Percentiles rank a stretch among this genome's conserved stretches.
These are phyloP conservation scores for Ptilodon capucinus DNA, from an alignment of 2,888 invertebrate genomes.

Conservation along the genomic window DNA sequence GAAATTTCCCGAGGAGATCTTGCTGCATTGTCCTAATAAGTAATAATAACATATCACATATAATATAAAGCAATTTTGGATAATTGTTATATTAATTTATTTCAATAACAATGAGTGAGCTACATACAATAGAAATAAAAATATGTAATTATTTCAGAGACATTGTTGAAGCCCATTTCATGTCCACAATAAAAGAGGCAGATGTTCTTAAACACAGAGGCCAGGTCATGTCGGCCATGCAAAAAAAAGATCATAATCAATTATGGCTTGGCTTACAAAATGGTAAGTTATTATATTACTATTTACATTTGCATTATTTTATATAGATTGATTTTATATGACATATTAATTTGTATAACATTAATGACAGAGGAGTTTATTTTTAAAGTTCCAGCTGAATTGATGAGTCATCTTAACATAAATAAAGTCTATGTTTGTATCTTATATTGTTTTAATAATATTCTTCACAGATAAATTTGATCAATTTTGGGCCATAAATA, in stretches of 20 bases:
- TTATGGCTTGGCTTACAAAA: slow-evolving; percentile 97
- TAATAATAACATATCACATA: no score
- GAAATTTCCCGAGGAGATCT: slow-evolving; percentile 94
- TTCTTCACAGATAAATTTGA: slow-evolving; percentile 94
- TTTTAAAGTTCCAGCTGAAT: no score
- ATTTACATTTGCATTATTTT: no score
- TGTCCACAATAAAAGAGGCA: slow-evolving; percentile 98
- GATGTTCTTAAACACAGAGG: slow-evolving; percentile 98
- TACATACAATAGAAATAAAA: no score
- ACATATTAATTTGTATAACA: no score
- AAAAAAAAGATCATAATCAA: slow-evolving; percentile 98
- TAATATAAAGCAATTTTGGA: no score
- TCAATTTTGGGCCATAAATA: slow-evolving; percentile 99
- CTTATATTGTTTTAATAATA: not conserved
- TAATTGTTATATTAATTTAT: no score
- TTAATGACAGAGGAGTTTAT: no score
- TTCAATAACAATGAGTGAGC: no score
- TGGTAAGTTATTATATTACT: slow-evolving; percentile 79
- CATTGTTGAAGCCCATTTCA: slow-evolving; percentile 95
- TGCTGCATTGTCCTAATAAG: slow-evolving; percentile 94
- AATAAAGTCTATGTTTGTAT: no score
- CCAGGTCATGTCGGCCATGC: slow-evolving; percentile 94
- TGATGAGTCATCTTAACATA: no score
- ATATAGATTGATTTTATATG: no score
- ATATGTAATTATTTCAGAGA: slow-evolving; percentile 84